These are phyloP conservation scores for Prionailurus bengalensis DNA, from an alignment of 2,113 vertebrate genomes.

Conservation along the genomic window DNA sequence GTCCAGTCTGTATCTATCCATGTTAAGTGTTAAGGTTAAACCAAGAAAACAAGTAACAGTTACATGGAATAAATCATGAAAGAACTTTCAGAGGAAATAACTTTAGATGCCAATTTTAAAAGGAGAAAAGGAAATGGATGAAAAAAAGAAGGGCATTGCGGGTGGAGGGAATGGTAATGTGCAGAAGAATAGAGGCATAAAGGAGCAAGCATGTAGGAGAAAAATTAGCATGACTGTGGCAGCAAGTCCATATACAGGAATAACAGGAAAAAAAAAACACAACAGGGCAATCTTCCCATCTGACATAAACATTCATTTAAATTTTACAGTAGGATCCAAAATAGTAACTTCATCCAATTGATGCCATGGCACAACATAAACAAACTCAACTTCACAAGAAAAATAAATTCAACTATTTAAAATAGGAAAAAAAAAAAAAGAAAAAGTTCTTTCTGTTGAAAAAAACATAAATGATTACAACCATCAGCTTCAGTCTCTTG, in stretches of 20 bases:
- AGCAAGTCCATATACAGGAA: background rate
- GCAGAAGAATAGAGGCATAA: background rate
- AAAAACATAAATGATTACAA: constrained; percentile 65
- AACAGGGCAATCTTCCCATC: background rate
- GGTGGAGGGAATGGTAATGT: background rate
- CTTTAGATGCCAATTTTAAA: constrained; percentile 45
- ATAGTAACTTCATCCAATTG: constrained; percentile 56
- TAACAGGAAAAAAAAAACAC: background rate
- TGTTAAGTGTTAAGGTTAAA: background rate
- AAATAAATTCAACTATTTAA: constrained; percentile 49
- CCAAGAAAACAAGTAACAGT: constrained; percentile 41
- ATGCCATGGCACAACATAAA: constrained; percentile 57
- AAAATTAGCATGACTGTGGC: constrained; percentile 52
- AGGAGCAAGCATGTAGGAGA: constrained; percentile 36
- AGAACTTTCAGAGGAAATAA: constrained; percentile 30
- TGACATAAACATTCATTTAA: constrained; percentile 58
- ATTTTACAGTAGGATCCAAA: constrained; percentile 67
- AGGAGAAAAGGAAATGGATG: background rate
- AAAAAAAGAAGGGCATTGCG: background rate
- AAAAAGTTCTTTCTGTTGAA: constrained; percentile 13
- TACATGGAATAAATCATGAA: background rate
- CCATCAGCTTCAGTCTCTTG: constrained; percentile 54
- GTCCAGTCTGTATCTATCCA: background rate
- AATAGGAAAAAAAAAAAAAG: background rate
- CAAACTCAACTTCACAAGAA: constrained; percentile 14